phyloP scores from a whole-genome alignment of 2,888 invertebrate genomes.

The Anarsia innoxiella region DNA sequence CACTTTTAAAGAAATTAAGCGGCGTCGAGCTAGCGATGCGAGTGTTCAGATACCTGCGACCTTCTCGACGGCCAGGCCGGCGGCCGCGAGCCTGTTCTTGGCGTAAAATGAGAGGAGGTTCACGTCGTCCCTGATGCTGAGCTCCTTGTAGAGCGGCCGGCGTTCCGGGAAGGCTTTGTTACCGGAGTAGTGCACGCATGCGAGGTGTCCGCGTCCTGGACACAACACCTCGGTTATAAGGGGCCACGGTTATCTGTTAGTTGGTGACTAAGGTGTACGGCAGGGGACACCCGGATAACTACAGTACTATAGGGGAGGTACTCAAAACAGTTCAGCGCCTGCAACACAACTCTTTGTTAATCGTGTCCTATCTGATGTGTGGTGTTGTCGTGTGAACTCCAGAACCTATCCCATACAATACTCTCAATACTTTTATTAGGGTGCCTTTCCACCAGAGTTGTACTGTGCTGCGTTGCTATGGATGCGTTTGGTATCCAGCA shows the following conservation, averaged over 20 bases:
- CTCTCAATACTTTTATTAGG: no score
- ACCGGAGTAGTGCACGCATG: slow-evolving; percentile 89
- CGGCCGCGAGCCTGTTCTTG: slow-evolving; percentile 83
- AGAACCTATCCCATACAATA: no score
- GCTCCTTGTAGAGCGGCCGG: slow-evolving; percentile 81
- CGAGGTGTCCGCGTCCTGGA: slow-evolving; percentile 87
- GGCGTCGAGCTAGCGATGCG: slow-evolving; percentile 57
- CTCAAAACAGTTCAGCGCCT: slow-evolving; percentile 3
- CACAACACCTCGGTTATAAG: slow-evolving; percentile 66
- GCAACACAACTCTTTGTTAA: slow-evolving; percentile 8
- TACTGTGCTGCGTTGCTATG: no score
- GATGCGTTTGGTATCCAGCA: no score
- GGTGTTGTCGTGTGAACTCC: slow-evolving; percentile 19
- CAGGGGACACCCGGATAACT: slow-evolving; percentile 22
- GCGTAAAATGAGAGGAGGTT: slow-evolving; percentile 91
- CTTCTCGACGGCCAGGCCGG: slow-evolving; percentile 64
- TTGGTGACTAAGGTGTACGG: no score
- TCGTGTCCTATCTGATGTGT: slow-evolving; percentile 19
- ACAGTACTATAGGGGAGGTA: slow-evolving; percentile 6
- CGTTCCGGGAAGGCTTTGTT: slow-evolving; percentile 86
- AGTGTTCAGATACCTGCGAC: slow-evolving; percentile 69
- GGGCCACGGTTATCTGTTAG: slow-evolving; percentile 44
- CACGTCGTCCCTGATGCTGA: slow-evolving; percentile 89
- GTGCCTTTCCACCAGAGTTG: no score
- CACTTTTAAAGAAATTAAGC: slow-evolving; percentile 57